Evolutionary conservation across 2,888 invertebrate genomes (phyloP).

Genomic region (Empis stercorea): DNA sequence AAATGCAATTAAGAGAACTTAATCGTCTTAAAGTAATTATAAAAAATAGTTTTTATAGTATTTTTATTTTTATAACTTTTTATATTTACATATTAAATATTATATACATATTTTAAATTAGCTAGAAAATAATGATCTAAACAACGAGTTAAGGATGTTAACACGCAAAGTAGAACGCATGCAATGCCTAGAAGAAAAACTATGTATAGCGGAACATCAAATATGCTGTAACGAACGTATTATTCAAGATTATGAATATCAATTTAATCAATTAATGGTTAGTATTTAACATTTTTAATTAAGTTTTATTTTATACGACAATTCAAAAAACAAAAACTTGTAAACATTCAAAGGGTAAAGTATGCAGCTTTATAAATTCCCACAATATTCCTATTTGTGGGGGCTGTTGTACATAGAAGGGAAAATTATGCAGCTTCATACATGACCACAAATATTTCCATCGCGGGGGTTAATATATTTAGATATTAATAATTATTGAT

Average conservation of each 20-base stretch:
- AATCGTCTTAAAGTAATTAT: background rate
- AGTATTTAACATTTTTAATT: conserved; percentile 9
- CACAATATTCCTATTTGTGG: no score
- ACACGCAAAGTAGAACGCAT: no score
- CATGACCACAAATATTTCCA: no score
- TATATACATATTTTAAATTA: background rate
- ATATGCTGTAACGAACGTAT: conserved; percentile 16
- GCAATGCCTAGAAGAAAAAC: conserved; percentile 3
- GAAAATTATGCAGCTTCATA: no score
- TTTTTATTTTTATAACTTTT: background rate
- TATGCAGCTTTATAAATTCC: no score
- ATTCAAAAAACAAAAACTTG: background rate
- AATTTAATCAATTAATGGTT: conserved; percentile 22
- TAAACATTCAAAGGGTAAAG: no score
- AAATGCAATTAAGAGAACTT: no score
- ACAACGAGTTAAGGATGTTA: no score
- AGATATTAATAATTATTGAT: no score
- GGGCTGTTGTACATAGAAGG: no score
- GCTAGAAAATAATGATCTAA: conserved; percentile 6
- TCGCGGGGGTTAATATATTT: no score
- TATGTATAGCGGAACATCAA: conserved; percentile 1
- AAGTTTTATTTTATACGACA: background rate
- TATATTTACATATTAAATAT: no score
- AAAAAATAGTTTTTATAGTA: background rate
- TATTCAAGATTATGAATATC: conserved; percentile 23